phyloP scores from a whole-genome alignment of 1,140 invertebrate genomes.

The Saccostrea cuccullata region DNA sequence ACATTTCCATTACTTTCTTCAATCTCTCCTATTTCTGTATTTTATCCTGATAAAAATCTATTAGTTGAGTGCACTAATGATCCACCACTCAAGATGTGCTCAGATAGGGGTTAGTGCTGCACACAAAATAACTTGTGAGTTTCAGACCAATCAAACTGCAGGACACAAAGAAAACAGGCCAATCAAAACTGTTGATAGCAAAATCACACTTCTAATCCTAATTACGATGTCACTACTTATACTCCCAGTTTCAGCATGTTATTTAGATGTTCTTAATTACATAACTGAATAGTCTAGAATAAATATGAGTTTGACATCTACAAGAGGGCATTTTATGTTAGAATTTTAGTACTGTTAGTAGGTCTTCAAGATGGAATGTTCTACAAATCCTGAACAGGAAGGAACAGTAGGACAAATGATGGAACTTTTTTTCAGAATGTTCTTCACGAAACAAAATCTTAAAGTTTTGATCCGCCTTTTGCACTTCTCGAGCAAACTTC shows the following conservation, averaged over 20 bases:
- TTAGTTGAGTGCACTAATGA: conserved; percentile 28
- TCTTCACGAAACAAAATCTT: no score
- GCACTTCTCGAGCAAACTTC: no score
- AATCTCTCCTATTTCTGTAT: not conserved
- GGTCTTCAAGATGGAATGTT: not conserved
- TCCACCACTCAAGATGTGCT: conserved; percentile 29
- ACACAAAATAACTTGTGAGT: conserved; percentile 29
- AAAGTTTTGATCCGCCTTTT: no score
- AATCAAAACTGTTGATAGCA: conserved; percentile 20
- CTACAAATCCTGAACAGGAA: not conserved
- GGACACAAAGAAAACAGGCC: conserved; percentile 10
- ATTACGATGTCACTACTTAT: not conserved
- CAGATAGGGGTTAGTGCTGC: conserved; percentile 26
- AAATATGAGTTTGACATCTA: not conserved
- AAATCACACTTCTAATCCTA: not conserved
- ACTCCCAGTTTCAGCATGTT: not conserved
- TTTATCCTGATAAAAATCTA: not conserved
- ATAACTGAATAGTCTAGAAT: not conserved
- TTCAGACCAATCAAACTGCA: conserved; percentile 26
- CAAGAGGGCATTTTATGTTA: not conserved
- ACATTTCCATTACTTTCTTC: not conserved
- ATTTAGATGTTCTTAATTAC: not conserved
- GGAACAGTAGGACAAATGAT: no score
- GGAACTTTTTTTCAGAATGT: no score
- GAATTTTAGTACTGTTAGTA: conserved; percentile 35